Base-by-base conservation (phyloP, 2,113 vertebrate genomes). In the Epinephelus lanceolatus region DNA sequence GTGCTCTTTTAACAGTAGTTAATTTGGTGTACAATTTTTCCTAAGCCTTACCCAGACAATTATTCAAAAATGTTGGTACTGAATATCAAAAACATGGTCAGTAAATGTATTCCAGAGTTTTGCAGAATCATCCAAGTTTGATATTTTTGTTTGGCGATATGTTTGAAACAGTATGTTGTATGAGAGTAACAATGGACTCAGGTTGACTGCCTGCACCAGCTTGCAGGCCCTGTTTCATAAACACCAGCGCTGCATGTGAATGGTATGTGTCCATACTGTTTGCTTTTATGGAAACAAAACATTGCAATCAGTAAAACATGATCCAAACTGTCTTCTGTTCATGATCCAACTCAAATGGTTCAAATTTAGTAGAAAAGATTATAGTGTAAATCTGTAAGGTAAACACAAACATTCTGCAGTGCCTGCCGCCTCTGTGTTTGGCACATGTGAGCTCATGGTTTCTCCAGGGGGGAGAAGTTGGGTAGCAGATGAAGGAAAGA, bases 371-470 rank as follows among this genome's bases (percentile, higher is more conserved):
- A 15, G 67, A 74, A 80, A 62, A 86, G 88, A 90, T 88, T 78
- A 68, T 37, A 67, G 59, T 69, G 75, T 76, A 88, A 82, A 74
- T 84, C 80, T 83, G 56, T n/a, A 69, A 55, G 56, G 68, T 86
- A 90, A 88, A 89, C 85, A 89, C 62, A 80, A 83, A 86, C 87
- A 82, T 72, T 76, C 40, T 66, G 7, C 77, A 76, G 55, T 45
- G 71, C 65, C 40, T 71, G 51, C 75, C 21, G 71, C 74, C 78
- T 83, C 53, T 15, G 12, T 80, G 40, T 83, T 87, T 81, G 80
- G 47, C 72, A 67, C 30, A 27, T 47, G 42, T 13, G 25, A 75
- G n/a, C 11, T 25, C 37, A 51, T 18, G 18, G 53, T 52, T 67
- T 25, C 63, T 55, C 42, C 12, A 6, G 71, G 47, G 56, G n/a